These are phyloP conservation scores for Tupaia chinensis DNA, from an alignment of 2,113 vertebrate species.

Conservation along the genomic window DNA sequence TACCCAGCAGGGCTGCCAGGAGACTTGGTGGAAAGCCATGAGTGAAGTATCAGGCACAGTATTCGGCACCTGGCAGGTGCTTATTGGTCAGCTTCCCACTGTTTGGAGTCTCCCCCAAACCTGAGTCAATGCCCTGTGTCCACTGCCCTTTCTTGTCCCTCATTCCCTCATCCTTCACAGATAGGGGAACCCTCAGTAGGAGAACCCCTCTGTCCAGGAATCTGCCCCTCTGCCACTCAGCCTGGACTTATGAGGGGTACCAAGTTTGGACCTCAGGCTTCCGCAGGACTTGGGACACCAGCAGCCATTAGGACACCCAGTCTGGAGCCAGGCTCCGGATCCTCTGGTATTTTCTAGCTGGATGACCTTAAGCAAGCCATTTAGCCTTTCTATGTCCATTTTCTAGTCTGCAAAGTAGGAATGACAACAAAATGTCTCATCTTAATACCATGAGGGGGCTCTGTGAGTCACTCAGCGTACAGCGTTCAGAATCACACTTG, in stretches of 20 bases:
- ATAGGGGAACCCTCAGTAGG: not conserved
- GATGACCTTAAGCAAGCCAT: not conserved
- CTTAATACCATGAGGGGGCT: not conserved
- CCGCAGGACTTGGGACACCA: not conserved
- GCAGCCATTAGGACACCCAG: not conserved
- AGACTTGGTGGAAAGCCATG: not conserved
- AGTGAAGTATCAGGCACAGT: not conserved
- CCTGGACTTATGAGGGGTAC: not conserved
- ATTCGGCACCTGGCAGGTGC: not conserved
- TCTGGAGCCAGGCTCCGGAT: not conserved
- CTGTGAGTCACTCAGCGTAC: not conserved
- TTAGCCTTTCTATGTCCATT: slow-evolving; percentile 21
- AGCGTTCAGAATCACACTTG: not conserved
- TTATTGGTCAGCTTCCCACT: not conserved
- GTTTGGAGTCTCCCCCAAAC: not conserved
- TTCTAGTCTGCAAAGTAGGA: slow-evolving; percentile 45
- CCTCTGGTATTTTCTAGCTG: not conserved
- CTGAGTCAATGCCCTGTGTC: not conserved
- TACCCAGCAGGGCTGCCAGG: not conserved
- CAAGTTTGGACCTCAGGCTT: not conserved
- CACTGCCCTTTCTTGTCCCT: too few species aligned
- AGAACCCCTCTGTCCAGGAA: not conserved
- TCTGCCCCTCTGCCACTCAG: not conserved
- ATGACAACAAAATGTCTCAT: not conserved
- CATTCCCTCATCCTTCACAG: not conserved